Percentiles rank a stretch among this genome's conserved stretches.
Conservation (phyloP, 2,797 vertebrate species). For the Fundulus diaphanus region DNA sequence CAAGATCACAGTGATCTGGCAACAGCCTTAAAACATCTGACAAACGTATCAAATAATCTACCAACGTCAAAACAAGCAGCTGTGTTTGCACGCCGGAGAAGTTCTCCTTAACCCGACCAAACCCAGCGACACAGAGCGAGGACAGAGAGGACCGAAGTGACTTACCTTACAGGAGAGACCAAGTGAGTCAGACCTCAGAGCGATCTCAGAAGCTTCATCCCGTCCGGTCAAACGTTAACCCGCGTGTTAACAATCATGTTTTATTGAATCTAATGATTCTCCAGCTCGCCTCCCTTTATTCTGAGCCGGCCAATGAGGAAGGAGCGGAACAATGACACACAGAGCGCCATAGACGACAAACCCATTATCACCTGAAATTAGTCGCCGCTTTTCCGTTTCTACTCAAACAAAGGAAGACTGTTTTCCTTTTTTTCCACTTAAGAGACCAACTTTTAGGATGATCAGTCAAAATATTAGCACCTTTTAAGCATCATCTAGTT, state of each 20-base stretch:
- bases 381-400: slow-evolving; percentile 1
- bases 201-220: slow-evolving; percentile 58
- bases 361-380: slow-evolving; percentile 3
- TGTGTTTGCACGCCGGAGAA: neutral
- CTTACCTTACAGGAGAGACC: slow-evolving; percentile 75
- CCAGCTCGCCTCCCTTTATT: slow-evolving; percentile 75
- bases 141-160: slow-evolving; percentile 14
- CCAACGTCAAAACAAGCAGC: neutral
- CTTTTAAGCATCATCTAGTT: neutral
- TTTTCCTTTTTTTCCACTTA: neutral
- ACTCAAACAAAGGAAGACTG: neutral
- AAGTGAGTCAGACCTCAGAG: slow-evolving; percentile 49
- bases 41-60: neutral
- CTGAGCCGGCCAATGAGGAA: slow-evolving; percentile 55
- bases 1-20: slow-evolving; percentile 63
- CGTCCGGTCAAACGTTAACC: slow-evolving; percentile 85
- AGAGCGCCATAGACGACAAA: slow-evolving; percentile 22
- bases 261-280: slow-evolving; percentile 90
- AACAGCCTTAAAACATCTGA: slow-evolving; percentile 21
- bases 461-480: neutral
- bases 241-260: slow-evolving; percentile 68
- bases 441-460: neutral
- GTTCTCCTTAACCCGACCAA: slow-evolving; percentile 11
- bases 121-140: slow-evolving; percentile 6
- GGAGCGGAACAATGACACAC: slow-evolving; percentile 25